Percentiles rank a stretch among this genome's conserved stretches.
Evolutionary conservation across 2,113 vertebrate genomes (phyloP).

Genomic region (Cynocephalus volans): DNA sequence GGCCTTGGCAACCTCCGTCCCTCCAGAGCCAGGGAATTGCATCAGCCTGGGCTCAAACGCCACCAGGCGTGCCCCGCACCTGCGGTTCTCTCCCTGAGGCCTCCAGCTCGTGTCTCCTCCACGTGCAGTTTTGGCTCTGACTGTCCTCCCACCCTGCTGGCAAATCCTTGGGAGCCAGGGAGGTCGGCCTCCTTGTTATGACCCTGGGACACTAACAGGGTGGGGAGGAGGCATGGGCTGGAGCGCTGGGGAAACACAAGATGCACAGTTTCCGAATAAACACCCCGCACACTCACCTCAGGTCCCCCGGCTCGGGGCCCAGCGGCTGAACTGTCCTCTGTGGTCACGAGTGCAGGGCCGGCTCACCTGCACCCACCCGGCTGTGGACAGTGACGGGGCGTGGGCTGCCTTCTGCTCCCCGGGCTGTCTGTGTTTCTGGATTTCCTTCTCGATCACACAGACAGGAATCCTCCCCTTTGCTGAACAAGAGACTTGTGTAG

Average conservation of each 20-base stretch:
- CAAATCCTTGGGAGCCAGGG: background rate
- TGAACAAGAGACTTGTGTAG: background rate
- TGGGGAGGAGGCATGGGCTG: fast-evolving
- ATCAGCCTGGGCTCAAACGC: background rate
- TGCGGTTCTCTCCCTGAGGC: fast-evolving
- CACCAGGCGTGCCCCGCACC: fast-evolving
- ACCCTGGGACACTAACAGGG: background rate
- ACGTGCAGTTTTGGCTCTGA: fast-evolving
- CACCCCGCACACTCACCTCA: fast-evolving
- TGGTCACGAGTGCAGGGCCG: fast-evolving
- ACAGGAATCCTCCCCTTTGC: background rate
- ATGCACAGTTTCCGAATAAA: background rate
- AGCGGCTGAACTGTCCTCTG: fast-evolving
- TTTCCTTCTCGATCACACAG: no score
- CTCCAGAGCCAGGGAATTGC: fast-evolving
- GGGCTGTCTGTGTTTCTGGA: background rate
- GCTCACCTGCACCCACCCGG: background rate
- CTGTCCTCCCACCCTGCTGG: no score
- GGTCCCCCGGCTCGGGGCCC: no score
- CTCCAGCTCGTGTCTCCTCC: fast-evolving
- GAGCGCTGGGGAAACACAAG: background rate
- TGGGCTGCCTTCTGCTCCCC: background rate
- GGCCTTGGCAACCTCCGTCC: background rate
- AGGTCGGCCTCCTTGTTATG: fast-evolving
- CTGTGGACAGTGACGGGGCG: no score